These are phyloP conservation scores for Lagopus muta DNA, from an alignment of 2,113 vertebrate genomes.

Conservation along the genomic window DNA sequence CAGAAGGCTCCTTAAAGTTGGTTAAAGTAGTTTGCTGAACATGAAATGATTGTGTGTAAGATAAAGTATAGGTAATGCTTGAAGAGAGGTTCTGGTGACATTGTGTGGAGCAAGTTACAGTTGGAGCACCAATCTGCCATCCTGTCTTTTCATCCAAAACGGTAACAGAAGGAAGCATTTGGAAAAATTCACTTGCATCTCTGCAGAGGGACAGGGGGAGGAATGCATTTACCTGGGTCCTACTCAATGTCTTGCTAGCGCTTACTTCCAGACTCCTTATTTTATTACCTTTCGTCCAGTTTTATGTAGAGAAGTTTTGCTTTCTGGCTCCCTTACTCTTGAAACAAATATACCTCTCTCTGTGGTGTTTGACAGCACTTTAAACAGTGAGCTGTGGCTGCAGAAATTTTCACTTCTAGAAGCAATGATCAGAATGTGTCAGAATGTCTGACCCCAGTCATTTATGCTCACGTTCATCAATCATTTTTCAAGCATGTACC, in stretches of 20 bases:
- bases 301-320: not conserved
- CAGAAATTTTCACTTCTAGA: slow-evolving; percentile 52
- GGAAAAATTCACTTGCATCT: not conserved
- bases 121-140: not conserved
- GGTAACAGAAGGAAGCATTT: not conserved
- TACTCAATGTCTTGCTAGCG: not conserved
- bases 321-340: not conserved
- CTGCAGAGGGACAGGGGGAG: not conserved
- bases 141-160: fast-evolving
- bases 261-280: not conserved
- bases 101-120: not conserved
- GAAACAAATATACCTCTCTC: not conserved
- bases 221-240: not conserved
- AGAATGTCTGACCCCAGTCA: slow-evolving; percentile 42
- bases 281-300: not conserved
- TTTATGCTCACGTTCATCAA: slow-evolving; percentile 29
- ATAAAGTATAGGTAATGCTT: not conserved
- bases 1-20: not conserved
- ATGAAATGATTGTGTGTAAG: not conserved
- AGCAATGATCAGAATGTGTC: slow-evolving; percentile 45
- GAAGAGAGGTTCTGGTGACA: not conserved
- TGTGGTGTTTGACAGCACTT: slow-evolving; percentile 37
- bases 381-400: slow-evolving; percentile 40
- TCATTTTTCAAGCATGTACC: slow-evolving; percentile 39
- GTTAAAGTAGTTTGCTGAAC: not conserved